These are phyloP conservation scores for Dasypus novemcinctus DNA, from an alignment of 2,113 vertebrate genomes.

Conservation along the genomic window DNA sequence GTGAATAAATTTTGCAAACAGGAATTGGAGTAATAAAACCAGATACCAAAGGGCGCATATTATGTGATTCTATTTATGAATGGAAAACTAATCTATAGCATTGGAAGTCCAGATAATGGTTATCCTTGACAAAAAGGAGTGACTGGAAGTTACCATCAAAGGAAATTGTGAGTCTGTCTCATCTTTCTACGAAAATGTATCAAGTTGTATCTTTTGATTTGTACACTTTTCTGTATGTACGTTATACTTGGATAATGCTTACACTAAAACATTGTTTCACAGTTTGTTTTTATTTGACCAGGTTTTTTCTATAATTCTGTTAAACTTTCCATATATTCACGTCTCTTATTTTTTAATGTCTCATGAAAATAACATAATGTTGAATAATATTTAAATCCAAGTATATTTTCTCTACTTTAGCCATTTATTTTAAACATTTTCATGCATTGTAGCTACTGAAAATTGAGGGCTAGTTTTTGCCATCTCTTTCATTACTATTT, in stretches of 20 bases:
- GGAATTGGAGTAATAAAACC: not conserved
- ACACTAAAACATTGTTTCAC: not conserved
- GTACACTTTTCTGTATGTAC: not conserved
- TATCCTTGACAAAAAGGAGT: not conserved
- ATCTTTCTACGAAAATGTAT: not conserved
- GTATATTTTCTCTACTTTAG: not conserved
- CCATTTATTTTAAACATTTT: not conserved
- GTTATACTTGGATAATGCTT: not conserved
- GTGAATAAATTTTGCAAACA: not conserved
- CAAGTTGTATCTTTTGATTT: not conserved
- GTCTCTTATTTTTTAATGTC: not conserved
- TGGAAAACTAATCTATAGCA: not conserved
- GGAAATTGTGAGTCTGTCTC: not conserved
- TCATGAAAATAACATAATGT: not conserved
- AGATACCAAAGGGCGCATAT: not conserved
- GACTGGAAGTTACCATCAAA: not conserved
- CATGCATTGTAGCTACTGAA: not conserved
- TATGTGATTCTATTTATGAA: not conserved
- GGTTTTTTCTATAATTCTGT: not conserved
- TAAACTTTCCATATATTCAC: not conserved
- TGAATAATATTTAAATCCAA: not conserved
- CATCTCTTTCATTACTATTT: not conserved
- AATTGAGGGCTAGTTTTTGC: not conserved
- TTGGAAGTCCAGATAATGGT: not conserved
- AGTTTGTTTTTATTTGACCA: not conserved